Evolutionary conservation across 2,797 vertebrate species (phyloP), one percentile per base, ranked within the genome.

Genomic region (Salarias fasciatus): DNA sequence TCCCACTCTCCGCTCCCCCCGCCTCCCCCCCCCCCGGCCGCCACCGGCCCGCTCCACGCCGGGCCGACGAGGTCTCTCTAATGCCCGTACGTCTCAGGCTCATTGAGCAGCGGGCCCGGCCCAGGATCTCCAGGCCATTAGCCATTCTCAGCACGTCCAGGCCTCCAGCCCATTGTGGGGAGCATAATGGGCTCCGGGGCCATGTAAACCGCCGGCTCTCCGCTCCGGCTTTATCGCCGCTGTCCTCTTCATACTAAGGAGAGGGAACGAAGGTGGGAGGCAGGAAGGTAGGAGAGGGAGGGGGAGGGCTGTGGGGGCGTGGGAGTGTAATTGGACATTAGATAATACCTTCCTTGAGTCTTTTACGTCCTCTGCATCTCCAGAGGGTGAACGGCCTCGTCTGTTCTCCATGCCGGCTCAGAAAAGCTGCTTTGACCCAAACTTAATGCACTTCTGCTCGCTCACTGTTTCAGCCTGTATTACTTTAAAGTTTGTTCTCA

Each of bases 111-210:
- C 77, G 54, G 84, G 59, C 80, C 83, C 40, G 73, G 76, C 80
- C 79, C 79, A 53, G 77, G 69, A 88, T 82, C 84, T 85, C 83
- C 83, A 81, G 75, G 72, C 72, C 79, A 86, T 91, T 91, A 89
- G 76, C 69, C 72, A 92, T 92, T 89, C 87, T 83, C 75, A 80
- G 86, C 91, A 91, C 82, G 78, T 86, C 72, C 77, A 59, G 71
- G 85, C 77, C 81, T 84, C 70, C 76, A 80, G 82, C 85, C 86
- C 79, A 84, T 88, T 86, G 87, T 86, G 78, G 84, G 69, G 82
- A 82, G 80, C 89, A 89, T 91, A 93, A 92, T 91, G 90, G 91
- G 83, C 82, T 90, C 79, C 81, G 61, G 88, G 87, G 88, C 82
- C 86, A 82, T 88, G 87, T 89, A 88, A 89, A 88, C 74, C 70